Percentiles rank a stretch among this genome's conserved stretches.
Evolutionary conservation across 1,140 invertebrate species (phyloP).

Genomic region (Campoletis sonorensis): DNA sequence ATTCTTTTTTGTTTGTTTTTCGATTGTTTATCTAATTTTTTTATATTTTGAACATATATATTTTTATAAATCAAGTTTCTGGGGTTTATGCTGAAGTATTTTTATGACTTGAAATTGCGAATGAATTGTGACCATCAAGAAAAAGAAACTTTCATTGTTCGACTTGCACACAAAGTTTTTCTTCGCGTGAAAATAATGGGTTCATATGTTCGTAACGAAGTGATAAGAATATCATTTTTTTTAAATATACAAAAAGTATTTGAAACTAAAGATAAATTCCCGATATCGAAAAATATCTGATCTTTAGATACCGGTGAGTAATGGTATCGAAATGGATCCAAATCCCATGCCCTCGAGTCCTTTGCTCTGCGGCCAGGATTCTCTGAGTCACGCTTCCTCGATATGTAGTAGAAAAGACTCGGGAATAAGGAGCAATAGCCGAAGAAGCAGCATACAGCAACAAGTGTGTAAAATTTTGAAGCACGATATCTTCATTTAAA

Average conservation of each 20-base stretch:
- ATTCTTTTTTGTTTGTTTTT: too few species aligned
- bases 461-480: slow-evolving; percentile 78
- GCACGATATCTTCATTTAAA: neutral
- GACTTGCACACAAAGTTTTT: too few species aligned
- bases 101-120: too few species aligned
- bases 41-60: too few species aligned
- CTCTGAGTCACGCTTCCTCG: slow-evolving; percentile 83
- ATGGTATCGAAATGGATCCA: slow-evolving; percentile 72
- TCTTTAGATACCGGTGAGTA: slow-evolving; percentile 61
- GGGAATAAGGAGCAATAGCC: slow-evolving; percentile 89
- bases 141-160: neutral
- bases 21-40: too few species aligned
- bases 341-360: slow-evolving; percentile 74
- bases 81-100: too few species aligned
- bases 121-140: too few species aligned
- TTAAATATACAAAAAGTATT: neutral
- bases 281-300: slow-evolving; percentile 38
- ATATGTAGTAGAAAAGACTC: slow-evolving; percentile 91
- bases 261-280: neutral
- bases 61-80: too few species aligned
- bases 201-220: neutral
- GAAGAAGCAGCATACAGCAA: slow-evolving; percentile 89
- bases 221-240: too few species aligned
- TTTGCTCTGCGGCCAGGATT: slow-evolving; percentile 78
- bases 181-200: neutral